Conservation (phyloP, 2,113 vertebrate species). For the Montifringilla adamsi region DNA sequence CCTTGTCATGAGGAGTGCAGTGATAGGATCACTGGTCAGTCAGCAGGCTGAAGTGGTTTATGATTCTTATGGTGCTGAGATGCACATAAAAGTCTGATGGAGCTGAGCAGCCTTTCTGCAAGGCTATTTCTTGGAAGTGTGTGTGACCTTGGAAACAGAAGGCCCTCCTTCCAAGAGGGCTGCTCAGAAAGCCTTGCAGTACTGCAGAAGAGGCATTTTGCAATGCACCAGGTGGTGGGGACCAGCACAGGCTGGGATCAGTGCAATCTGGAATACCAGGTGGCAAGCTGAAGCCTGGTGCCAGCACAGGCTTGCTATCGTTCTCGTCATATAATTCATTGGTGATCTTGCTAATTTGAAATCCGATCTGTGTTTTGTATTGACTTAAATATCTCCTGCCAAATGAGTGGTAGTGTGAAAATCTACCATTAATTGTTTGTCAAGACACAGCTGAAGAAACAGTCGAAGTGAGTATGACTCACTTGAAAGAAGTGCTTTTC, state of each 20-base stretch:
- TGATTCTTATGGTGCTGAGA: background rate
- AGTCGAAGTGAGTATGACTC: background rate
- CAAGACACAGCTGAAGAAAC: background rate
- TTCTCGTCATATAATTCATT: background rate
- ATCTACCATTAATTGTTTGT: slow-evolving; percentile 42
- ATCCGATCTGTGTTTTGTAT: slow-evolving; percentile 25
- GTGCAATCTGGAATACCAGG: slow-evolving; percentile 65
- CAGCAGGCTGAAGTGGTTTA: background rate
- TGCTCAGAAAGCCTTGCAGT: slow-evolving; percentile 30
- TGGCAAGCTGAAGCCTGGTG: slow-evolving; percentile 33
- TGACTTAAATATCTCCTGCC: slow-evolving; percentile 37
- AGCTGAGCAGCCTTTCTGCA: background rate
- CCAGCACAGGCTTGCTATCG: slow-evolving; percentile 29
- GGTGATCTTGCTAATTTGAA: slow-evolving; percentile 58
- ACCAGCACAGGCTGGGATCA: slow-evolving; percentile 39
- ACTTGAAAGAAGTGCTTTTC: background rate
- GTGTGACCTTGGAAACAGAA: slow-evolving; percentile 45
- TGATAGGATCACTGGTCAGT: background rate
- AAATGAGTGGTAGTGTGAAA: slow-evolving; percentile 46
- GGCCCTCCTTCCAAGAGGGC: background rate
- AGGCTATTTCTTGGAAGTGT: background rate
- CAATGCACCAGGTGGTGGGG: slow-evolving; percentile 41
- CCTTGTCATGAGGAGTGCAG: background rate
- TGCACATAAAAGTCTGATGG: background rate
- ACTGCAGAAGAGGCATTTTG: slow-evolving; percentile 31